Conservation (phyloP, 2,888 invertebrate species). For the Erebia epiphron region DNA sequence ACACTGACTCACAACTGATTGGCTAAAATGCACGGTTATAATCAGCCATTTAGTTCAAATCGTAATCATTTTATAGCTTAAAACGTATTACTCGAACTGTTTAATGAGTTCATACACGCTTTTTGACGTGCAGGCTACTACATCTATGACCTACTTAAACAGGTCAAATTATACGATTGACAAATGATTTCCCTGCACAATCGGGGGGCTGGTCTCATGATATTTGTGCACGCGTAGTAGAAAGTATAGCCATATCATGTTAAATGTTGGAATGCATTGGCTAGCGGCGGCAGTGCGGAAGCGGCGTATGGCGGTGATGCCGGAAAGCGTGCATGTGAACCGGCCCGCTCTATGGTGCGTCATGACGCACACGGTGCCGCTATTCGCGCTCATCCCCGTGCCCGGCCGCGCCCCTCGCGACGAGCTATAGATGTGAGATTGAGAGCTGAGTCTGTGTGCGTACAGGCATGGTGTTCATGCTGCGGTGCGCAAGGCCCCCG, state of each 20-base stretch:
- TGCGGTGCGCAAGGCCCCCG: slow-evolving; percentile 61
- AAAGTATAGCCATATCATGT: slow-evolving; percentile 38
- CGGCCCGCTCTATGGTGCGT: slow-evolving; percentile 67
- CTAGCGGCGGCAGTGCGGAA: slow-evolving; percentile 56
- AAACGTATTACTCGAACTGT: too few species aligned
- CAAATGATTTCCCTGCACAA: neutral
- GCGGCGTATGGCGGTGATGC: slow-evolving; percentile 49
- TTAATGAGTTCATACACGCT: too few species aligned
- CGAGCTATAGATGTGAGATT: slow-evolving; percentile 53
- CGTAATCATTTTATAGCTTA: too few species aligned
- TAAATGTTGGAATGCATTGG: slow-evolving; percentile 44
- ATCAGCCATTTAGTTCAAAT: too few species aligned
- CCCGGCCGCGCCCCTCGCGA: slow-evolving; percentile 37
- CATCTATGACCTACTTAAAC: too few species aligned
- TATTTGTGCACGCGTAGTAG: neutral
- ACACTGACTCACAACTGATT: too few species aligned
- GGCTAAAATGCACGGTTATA: too few species aligned
- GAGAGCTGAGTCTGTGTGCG: slow-evolving; percentile 29
- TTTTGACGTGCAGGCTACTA: too few species aligned
- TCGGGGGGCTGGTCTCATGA: neutral
- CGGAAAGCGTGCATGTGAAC: slow-evolving; percentile 54
- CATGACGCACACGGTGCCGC: slow-evolving; percentile 42
- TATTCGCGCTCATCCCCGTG: slow-evolving; percentile 49
- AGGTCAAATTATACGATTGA: neutral
- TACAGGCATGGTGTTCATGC: slow-evolving; percentile 74